phyloP scores from a whole-genome alignment of 2,888 invertebrate genomes.

The Cenopis cana region DNA sequence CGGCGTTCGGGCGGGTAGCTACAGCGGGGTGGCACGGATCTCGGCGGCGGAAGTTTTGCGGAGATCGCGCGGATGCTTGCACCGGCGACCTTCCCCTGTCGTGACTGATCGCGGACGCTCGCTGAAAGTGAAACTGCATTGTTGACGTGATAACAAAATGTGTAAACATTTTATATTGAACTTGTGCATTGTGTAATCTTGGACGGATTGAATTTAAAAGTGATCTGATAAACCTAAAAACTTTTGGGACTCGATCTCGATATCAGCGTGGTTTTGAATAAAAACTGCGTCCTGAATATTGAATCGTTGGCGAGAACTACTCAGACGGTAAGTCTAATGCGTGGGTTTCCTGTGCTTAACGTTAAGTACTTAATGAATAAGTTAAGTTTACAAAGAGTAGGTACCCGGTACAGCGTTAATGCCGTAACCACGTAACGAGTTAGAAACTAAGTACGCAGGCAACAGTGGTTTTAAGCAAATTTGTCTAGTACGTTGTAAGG shows the following conservation, averaged over 20 bases:
- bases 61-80: constrained; percentile 67
- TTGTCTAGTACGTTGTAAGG: constrained; percentile 18
- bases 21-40: constrained; percentile 43
- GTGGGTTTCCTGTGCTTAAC: constrained; percentile 28
- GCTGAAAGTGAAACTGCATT: constrained; percentile 76
- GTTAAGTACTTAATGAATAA: constrained; percentile 36
- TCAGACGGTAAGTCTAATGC: constrained; percentile 66
- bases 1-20: constrained; percentile 77
- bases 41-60: constrained; percentile 73
- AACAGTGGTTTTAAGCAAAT: constrained; percentile 29
- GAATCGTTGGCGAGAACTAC: constrained; percentile 63
- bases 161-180: constrained; percentile 66
- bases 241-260: constrained; percentile 70
- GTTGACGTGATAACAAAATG: constrained; percentile 70
- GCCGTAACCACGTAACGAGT: constrained; percentile 27
- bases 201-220: constrained; percentile 61
- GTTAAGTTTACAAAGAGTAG: constrained; percentile 39
- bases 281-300: constrained; percentile 81
- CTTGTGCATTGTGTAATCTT: constrained; percentile 69
- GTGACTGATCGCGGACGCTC: constrained; percentile 69
- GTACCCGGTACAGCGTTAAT: constrained; percentile 26
- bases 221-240: constrained; percentile 58
- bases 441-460: constrained; percentile 36
- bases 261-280: constrained; percentile 79
- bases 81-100: constrained; percentile 62